Base-by-base conservation (phyloP, 2,797 vertebrate genomes). In the Acropternis orthonyx region DNA sequence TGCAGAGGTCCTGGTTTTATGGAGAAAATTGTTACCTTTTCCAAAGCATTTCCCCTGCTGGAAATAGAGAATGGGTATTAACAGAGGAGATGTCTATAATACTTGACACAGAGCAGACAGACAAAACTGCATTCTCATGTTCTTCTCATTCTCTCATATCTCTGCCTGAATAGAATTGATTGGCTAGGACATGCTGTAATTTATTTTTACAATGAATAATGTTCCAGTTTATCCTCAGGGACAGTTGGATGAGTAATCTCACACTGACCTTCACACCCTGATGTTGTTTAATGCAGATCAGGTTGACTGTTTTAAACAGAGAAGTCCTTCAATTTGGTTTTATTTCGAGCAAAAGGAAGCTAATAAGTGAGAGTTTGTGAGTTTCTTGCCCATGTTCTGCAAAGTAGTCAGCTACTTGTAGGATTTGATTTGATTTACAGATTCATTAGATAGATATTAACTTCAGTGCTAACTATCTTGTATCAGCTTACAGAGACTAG, bases 321-420 rank as follows among this genome's bases (percentile, higher is more conserved):
- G 39, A 91, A 96, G 88, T 88, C 18, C 90, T 92, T 96, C 93
- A 90, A 92, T 97, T 97, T 92, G 48, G 10, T 95, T 97, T 97
- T 95, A 76, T 95, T 97, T 97, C 89, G 89, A 97, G 91, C 92
- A 77, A 93, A 94, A 96, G 44, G 69, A n/a, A 44, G 56, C 82
- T 96, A 88, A 63, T 97, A 97, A 97, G 92, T 85, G 95, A 96
- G 94, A 85, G 82, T 91, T 93, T 92, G 81, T 82, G 66, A 96
- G 81, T 66, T 67, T 98, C 52, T 89, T 97, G 92, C 66, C 73
- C 32, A 62, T 71, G 46, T 77, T 92, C 67, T 90, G 89, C 19
- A 5, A 97, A 94, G 44, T 88, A 49, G 88, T 84, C 36, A 51
- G 22, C 30, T 76, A 44, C 55, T 62, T 88, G 26, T 72, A 89